Conservation (phyloP, 2,113 vertebrate genomes). For the Perca flavescens region DNA sequence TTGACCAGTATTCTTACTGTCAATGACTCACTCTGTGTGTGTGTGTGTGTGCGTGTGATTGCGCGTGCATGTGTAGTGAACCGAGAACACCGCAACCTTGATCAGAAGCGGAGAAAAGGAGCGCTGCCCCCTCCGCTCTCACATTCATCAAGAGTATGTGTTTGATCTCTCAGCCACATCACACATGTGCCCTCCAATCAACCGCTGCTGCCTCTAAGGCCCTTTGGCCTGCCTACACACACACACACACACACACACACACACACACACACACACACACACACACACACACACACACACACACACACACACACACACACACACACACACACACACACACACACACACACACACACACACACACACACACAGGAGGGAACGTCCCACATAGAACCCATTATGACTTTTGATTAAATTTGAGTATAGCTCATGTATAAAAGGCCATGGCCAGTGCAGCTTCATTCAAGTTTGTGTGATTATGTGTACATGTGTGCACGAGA, state of each 20-base stretch:
- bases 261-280: neutral
- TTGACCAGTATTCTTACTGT: constrained; percentile 42
- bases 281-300: constrained; percentile 37
- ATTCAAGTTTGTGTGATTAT: constrained; percentile 47
- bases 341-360: constrained; percentile 5
- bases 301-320: constrained; percentile 32
- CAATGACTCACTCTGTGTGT: constrained; percentile 42
- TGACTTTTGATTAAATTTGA: constrained; percentile 80
- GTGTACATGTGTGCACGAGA: neutral
- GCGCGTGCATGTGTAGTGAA: constrained; percentile 87
- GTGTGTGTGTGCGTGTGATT: constrained; percentile 17
- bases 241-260: constrained; percentile 14
- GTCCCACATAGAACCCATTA: constrained; percentile 74
- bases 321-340: neutral
- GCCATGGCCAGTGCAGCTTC: constrained; percentile 57
- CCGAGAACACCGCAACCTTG: constrained; percentile 91
- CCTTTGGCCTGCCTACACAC: constrained; percentile 50
- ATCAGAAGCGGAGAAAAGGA: constrained; percentile 88
- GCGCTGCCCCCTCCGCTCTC: constrained; percentile 84
- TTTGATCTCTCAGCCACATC: constrained; percentile 99
- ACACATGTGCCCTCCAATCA: constrained; percentile 91
- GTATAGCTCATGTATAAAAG: constrained; percentile 72
- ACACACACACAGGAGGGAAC: constrained; percentile 33
- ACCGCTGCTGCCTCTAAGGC: constrained; percentile 86
- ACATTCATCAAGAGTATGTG: constrained; percentile 94